Conservation (phyloP, 2,797 vertebrate genomes). For the Sebastes melanostomus region DNA sequence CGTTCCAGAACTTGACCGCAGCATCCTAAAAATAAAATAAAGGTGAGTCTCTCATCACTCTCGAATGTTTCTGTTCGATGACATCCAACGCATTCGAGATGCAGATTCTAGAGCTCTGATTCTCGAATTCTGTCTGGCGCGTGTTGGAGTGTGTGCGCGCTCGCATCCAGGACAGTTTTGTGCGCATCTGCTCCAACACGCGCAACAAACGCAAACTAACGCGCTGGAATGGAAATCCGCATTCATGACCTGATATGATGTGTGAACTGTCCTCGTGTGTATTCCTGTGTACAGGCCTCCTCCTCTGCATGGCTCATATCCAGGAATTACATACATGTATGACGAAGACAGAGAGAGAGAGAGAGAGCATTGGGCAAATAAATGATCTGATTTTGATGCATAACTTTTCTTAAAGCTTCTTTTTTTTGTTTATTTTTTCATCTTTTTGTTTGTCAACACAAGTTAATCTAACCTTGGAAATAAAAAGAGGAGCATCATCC, state of each 20-base stretch:
- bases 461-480: slow-evolving; percentile 61
- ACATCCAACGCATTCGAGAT: slow-evolving; percentile 10
- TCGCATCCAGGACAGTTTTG: slow-evolving; percentile 18
- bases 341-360: background rate
- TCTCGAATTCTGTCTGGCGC: background rate
- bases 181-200: slow-evolving; percentile 21
- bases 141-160: background rate
- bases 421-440: background rate
- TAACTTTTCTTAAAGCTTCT: slow-evolving; percentile 33
- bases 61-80: background rate
- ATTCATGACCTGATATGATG: slow-evolving; percentile 24
- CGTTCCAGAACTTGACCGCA: slow-evolving; percentile 36
- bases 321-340: slow-evolving; percentile 34
- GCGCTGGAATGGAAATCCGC: slow-evolving; percentile 37
- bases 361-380: background rate
- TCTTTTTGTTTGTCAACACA: background rate
- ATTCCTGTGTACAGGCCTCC: background rate
- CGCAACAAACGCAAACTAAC: slow-evolving; percentile 55
- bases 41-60: slow-evolving; percentile 36
- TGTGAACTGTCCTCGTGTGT: slow-evolving; percentile 12
- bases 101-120: background rate
- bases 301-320: slow-evolving; percentile 8
- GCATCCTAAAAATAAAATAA: background rate
- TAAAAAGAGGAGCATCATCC: slow-evolving; percentile 24
- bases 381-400: background rate